Evolutionary conservation across 2,113 vertebrate species (phyloP).

Genomic region (Takifugu bimaculatus): DNA sequence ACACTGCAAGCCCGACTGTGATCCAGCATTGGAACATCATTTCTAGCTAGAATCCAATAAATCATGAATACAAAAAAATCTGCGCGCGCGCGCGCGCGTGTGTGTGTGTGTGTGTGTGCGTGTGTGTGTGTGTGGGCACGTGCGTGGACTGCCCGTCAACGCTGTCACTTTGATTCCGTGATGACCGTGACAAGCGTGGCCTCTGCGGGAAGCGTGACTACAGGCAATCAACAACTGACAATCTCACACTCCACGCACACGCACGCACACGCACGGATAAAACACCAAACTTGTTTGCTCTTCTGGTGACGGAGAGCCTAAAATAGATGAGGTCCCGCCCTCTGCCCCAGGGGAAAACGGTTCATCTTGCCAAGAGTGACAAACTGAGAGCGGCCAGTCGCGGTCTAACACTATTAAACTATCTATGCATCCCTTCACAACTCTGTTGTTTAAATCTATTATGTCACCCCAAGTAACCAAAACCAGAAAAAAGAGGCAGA

Average conservation of each 20-base stretch:
- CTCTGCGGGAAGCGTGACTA: conserved; percentile 32
- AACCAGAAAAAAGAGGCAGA: no score
- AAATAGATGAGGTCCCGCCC: conserved; percentile 29
- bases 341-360: conserved; percentile 16
- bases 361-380: conserved; percentile 27
- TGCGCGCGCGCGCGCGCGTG: no score
- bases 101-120: neutral
- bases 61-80: neutral
- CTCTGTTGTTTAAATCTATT: no score
- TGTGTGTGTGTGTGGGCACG: conserved; percentile 2
- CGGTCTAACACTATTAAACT: neutral
- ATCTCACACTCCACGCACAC: neutral
- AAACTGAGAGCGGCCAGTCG: neutral
- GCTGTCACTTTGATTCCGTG: conserved; percentile 30
- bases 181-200: conserved; percentile 28
- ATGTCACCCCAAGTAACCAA: no score
- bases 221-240: conserved; percentile 9
- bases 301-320: conserved; percentile 5
- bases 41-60: no score
- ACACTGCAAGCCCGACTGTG: neutral
- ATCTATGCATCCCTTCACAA: neutral
- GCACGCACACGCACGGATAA: neutral
- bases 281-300: neutral
- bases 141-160: conserved; percentile 51
- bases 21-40: no score